Evolutionary conservation across 2,797 vertebrate genomes (phyloP).

Genomic region (Pelochelys cantorii): DNA sequence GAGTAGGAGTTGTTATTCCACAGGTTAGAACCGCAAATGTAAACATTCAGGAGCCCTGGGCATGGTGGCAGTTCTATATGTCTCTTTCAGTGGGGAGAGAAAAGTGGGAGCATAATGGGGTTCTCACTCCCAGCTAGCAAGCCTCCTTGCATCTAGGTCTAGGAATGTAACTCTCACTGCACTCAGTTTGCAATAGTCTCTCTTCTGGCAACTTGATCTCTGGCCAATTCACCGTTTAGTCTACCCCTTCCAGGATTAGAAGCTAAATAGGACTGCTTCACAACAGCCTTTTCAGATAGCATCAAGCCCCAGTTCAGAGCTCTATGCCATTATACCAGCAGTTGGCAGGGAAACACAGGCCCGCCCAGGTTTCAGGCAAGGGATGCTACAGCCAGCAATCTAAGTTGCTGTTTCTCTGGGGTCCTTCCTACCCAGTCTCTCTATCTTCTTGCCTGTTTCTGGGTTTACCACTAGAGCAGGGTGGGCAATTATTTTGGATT

Average conservation of each 20-base stretch:
- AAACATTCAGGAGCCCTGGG: not conserved
- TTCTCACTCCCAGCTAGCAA: not conserved
- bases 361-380: not conserved
- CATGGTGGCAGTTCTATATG: not conserved
- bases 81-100: not conserved
- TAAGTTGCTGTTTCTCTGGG: not conserved
- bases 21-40: not conserved
- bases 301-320: not conserved
- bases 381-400: not conserved
- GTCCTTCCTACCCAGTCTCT: not conserved
- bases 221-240: not conserved
- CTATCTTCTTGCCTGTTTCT: not conserved
- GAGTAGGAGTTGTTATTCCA: not conserved
- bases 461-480: not conserved
- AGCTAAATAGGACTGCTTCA: no score
- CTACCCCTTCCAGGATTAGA: not conserved
- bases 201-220: not conserved
- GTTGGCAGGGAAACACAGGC: not conserved
- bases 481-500: no score
- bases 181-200: not conserved
- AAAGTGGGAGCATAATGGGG: not conserved
- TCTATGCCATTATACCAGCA: not conserved
- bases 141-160: not conserved
- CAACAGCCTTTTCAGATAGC: not conserved
- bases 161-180: not conserved